Percentiles rank a stretch among this genome's conserved stretches.
Evolutionary conservation across 2,113 vertebrate species (phyloP).

Genomic region (Chaetodon trifascialis): DNA sequence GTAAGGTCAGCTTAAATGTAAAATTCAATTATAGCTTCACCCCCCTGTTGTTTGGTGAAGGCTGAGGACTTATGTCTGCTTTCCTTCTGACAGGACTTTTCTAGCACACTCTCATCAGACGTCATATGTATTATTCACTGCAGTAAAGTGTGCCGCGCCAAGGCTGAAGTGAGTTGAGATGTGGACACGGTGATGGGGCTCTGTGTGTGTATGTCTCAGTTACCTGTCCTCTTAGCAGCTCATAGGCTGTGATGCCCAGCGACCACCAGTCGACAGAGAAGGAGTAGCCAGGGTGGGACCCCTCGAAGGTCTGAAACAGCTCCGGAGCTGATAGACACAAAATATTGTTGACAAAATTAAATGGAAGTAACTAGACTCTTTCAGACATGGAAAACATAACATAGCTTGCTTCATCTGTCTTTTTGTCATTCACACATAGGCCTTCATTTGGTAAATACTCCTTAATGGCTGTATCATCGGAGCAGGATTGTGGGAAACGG

Average conservation of each 20-base stretch:
- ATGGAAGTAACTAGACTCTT: background rate
- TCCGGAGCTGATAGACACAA: constrained; percentile 89
- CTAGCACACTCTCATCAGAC: background rate
- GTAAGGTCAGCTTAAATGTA: constrained; percentile 43
- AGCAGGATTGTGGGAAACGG: background rate
- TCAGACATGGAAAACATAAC: background rate
- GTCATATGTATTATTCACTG: constrained; percentile 44
- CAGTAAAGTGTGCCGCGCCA: constrained; percentile 16
- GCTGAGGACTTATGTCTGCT: constrained; percentile 8
- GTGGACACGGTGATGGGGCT: background rate
- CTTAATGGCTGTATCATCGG: background rate
- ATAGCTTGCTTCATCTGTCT: background rate
- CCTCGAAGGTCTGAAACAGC: constrained; percentile 89
- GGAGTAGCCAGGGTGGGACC: constrained; percentile 89
- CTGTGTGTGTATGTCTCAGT: constrained; percentile 2
- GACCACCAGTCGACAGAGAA: constrained; percentile 91
- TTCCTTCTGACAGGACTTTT: constrained; percentile 22
- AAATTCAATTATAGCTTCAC: constrained; percentile 47
- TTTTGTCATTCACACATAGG: background rate
- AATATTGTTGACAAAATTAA: background rate
- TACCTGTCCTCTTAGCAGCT: constrained; percentile 95
- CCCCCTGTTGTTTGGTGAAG: constrained; percentile 28
- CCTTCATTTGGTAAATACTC: background rate
- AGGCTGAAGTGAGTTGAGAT: constrained; percentile 1
- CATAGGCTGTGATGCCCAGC: constrained; percentile 92